Percentiles rank a stretch among this genome's conserved stretches.
These are phyloP conservation scores for Muscicapa comitata DNA, from an alignment of 2,797 vertebrate genomes.

Conservation along the genomic window DNA sequence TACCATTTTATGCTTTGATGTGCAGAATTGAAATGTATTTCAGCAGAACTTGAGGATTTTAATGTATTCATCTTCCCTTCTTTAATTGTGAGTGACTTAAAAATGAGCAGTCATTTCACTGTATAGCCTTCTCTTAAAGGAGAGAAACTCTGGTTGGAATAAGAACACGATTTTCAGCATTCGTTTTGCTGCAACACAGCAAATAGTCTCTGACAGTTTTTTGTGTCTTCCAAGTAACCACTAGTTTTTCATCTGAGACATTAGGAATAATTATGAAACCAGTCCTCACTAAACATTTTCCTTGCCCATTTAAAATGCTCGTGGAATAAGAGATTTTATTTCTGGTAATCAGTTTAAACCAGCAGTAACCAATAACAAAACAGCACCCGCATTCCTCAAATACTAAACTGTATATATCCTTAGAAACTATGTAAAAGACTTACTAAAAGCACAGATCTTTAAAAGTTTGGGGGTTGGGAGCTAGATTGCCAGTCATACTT, in stretches of 20 bases:
- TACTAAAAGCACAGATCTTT: neutral
- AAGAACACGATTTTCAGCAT: neutral
- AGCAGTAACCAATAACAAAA: neutral
- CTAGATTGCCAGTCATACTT: neutral
- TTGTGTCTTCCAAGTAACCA: conserved; percentile 25
- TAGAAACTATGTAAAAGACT: neutral
- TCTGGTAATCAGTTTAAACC: neutral
- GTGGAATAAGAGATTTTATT: neutral
- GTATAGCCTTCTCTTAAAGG: neutral
- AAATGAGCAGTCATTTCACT: neutral
- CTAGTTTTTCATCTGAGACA: conserved; percentile 3
- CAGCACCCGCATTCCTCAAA: neutral
- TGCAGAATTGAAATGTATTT: neutral
- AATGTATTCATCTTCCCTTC: neutral
- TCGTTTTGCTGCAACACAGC: neutral
- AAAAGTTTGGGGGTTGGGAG: neutral
- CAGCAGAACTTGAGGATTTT: neutral
- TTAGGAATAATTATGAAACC: conserved; percentile 21
- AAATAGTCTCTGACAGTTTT: conserved; percentile 13
- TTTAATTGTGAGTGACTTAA: neutral
- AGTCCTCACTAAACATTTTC: neutral
- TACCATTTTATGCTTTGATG: neutral
- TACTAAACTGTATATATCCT: neutral
- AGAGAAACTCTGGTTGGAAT: neutral
- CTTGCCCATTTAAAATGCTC: neutral